Evolutionary conservation across 2,888 invertebrate genomes (phyloP).

Genomic region (Perithous albicinctus): DNA sequence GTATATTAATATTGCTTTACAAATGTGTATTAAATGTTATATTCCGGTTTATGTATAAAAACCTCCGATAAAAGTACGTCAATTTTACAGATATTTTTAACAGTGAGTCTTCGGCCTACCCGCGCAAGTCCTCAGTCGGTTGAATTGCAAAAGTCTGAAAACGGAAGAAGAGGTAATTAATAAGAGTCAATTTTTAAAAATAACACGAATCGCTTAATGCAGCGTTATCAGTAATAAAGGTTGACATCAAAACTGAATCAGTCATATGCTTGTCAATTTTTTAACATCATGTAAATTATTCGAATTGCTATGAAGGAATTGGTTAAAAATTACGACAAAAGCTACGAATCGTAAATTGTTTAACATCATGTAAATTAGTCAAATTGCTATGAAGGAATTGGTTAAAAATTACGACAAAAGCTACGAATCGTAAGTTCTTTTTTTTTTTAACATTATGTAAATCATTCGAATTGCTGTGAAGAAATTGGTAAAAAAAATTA

Average conservation of each 20-base stretch:
- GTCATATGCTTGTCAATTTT: constrained; percentile 82
- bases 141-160: background rate
- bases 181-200: background rate
- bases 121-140: background rate
- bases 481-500: background rate
- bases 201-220: background rate
- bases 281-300: constrained; percentile 74
- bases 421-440: constrained; percentile 74
- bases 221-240: constrained; percentile 56
- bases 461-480: background rate
- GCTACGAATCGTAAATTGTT: constrained; percentile 73
- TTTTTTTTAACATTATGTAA: constrained; percentile 76
- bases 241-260: constrained; percentile 78
- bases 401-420: background rate
- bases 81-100: no score
- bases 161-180: background rate
- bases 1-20: no score
- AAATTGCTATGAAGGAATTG: background rate
- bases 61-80: no score
- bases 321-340: background rate
- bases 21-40: no score
- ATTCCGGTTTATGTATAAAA: no score
- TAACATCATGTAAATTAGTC: constrained; percentile 74
- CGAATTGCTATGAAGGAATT: background rate
- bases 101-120: background rate